Evolutionary conservation across 2,797 vertebrate genomes (phyloP), one percentile per base, ranked within the genome.

Genomic region (Zalophus californianus): DNA sequence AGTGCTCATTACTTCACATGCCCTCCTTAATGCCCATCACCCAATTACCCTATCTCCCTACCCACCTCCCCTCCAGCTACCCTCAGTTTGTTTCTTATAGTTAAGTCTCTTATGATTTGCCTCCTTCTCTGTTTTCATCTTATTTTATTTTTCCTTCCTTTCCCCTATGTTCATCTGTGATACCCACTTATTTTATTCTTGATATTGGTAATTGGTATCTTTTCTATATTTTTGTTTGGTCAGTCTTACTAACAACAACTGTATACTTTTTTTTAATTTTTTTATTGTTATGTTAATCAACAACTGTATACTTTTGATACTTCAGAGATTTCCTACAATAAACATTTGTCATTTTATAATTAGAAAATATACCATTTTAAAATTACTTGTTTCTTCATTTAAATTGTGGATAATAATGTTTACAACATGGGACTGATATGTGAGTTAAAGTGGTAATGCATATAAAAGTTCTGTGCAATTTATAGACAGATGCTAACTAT

Each of bases 301-400:
- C 8, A 72, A 29, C 29, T 52, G 3, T 48, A 38, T 48, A 54
- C 29, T 94, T 89, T 14, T 85, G 54, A 50, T 18, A 72, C 25
- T 88, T 93, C 91, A 80, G 18, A 70, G 10, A 68, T 62, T 96
- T 73, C 44, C 29, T 35, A 77, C 5, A 72, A 80, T 16, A 93
- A 90, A n/a, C 2, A 91, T 70, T 92, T 90, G 50, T 80, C 27
- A 90, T 90, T 90, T 50, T 85, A 85, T 56, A 79, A 73, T 83
- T 96, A 84, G 50, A 86, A 78, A 93, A 94, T 88, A 83, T 58
- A 35, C 2, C 13, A 78, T 38, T 86, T 95, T 82, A 90, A 92
- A 94, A 75, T 64, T 68, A 14, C 38, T 62, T 82, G 20, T 20
- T 85, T 94, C 38, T 95, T 32, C 25, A 29, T 83, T 92, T 80